A percentile compares a stretch with the other conserved stretches of the same genome.
Conservation (phyloP, 2,888 invertebrate genomes). For the Therioaphis trifolii region DNA sequence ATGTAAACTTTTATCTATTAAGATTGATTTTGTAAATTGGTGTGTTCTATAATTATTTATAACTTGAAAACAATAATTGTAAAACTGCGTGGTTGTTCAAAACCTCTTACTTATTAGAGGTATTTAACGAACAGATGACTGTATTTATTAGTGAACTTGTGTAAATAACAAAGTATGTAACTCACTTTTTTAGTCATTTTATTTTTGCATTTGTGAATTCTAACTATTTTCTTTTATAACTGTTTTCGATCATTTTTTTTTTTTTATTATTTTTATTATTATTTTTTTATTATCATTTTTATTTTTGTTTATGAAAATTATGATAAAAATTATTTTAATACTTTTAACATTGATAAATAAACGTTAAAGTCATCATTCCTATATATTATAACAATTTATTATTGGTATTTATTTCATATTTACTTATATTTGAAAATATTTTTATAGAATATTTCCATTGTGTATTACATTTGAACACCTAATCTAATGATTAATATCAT, state of each 20-base stretch:
- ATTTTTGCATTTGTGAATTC: constrained; percentile 62
- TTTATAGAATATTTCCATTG: not conserved
- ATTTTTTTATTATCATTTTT: constrained; percentile 44
- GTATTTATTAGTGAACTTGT: constrained; percentile 46
- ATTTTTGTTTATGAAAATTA: constrained; percentile 59
- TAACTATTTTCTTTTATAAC: constrained; percentile 60
- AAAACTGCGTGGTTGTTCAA: constrained; percentile 14
- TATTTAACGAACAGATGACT: constrained; percentile 21
- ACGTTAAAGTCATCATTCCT: constrained; percentile 59
- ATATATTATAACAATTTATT: not conserved
- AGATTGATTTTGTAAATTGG: constrained; percentile 40
- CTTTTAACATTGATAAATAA: constrained; percentile 61
- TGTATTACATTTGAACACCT: not conserved
- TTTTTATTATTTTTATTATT: constrained; percentile 50
- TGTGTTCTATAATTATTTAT: constrained; percentile 32
- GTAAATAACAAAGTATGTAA: constrained; percentile 58
- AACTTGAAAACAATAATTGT: constrained; percentile 41
- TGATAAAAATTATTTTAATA: constrained; percentile 56
- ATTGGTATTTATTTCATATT: no score
- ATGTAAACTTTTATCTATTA: constrained; percentile 18
- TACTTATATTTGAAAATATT: no score
- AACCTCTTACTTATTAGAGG: not conserved
- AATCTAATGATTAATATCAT: not conserved
- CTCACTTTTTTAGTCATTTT: constrained; percentile 62
- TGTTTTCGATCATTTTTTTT: constrained; percentile 58